Base-by-base conservation (phyloP, 2,797 vertebrate species). In the Tympanoctomys barrerae region DNA sequence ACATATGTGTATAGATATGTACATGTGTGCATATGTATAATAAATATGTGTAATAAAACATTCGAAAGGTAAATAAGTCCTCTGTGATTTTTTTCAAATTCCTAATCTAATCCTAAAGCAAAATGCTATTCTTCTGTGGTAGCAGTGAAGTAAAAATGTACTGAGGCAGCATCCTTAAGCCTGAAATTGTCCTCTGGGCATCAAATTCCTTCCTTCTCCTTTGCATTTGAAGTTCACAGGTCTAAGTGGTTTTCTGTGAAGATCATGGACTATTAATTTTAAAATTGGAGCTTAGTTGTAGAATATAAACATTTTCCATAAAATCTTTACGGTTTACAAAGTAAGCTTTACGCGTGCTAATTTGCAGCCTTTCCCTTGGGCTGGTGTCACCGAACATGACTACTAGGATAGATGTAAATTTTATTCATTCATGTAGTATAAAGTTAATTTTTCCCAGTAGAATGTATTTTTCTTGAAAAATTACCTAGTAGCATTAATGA, bases 281-380 rank as follows among this genome's bases (percentile, higher is more conserved):
- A 52, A 93, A 95, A 54, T 39, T 36, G 33, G 26, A 18, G 12
- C 14, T 9, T 21, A 42, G 54, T 57, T 16, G 0, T 61, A 80
- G 52, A 94, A 80, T 80, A 52, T 61, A 90, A 92, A 85, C 83
- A 70, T 70, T 95, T 96, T 87, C 71, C 81, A n/a, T 91, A 42
- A 97, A 90, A 39, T 85, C 82, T 4, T 88, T 88, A 73, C 86
- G 36, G 39, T 33, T 92, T 79, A 87, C 42, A 96, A 83, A 26
- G 68, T 46, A 36, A 68, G 62, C 42, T 90, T 95, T 52, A 78
- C 73, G 73, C 22, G 28, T 24, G n/a, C 59, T 57, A 89, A 89
- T 54, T 78, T 81, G 49, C 52, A 19, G 2, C 13, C 59, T 71
- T 90, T 46, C n/a, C 86, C 36, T 68, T 90, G 66, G 62, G 22